Conservation (phyloP, 2,888 invertebrate species). For the Petrophora chlorosata region DNA sequence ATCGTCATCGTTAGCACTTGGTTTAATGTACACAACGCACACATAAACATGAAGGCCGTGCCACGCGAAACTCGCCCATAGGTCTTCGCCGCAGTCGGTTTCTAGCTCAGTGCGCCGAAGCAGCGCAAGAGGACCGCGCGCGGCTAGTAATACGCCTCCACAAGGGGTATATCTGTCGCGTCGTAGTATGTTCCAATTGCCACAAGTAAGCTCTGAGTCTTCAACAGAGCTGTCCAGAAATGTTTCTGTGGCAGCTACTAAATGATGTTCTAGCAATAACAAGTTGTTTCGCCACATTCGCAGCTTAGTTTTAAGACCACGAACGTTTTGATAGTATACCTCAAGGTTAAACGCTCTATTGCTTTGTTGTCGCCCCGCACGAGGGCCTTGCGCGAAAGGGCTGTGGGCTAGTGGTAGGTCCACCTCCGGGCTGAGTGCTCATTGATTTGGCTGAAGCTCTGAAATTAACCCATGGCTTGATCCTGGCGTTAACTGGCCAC, state of each 20-base stretch:
- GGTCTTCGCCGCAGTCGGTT: slow-evolving; percentile 5
- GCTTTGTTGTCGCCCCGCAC: background rate
- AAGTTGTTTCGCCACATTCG: background rate
- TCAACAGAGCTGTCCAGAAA: slow-evolving; percentile 1
- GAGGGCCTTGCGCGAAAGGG: slow-evolving; percentile 1
- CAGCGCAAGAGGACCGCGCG: background rate
- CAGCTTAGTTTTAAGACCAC: slow-evolving; percentile 5
- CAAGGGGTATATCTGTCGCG: slow-evolving; percentile 2
- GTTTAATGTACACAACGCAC: slow-evolving; percentile 6
- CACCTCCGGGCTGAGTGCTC: background rate
- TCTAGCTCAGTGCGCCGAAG: background rate
- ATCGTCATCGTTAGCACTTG: background rate
- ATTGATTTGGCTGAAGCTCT: no score
- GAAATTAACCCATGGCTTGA: no score
- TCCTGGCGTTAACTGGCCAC: no score
- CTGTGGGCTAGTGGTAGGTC: background rate
- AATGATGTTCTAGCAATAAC: background rate
- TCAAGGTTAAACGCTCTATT: no score
- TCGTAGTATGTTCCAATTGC: slow-evolving; percentile 1
- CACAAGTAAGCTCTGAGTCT: background rate
- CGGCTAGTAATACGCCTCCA: slow-evolving; percentile 2
- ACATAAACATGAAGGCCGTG: background rate
- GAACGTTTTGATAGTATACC: background rate
- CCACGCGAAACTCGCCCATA: slow-evolving; percentile 4
- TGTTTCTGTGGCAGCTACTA: background rate